Percentiles rank a stretch among this genome's conserved stretches.
These are phyloP conservation scores for Andrena cerasifolii DNA, from an alignment of 1,140 invertebrate genomes.

Conservation along the genomic window DNA sequence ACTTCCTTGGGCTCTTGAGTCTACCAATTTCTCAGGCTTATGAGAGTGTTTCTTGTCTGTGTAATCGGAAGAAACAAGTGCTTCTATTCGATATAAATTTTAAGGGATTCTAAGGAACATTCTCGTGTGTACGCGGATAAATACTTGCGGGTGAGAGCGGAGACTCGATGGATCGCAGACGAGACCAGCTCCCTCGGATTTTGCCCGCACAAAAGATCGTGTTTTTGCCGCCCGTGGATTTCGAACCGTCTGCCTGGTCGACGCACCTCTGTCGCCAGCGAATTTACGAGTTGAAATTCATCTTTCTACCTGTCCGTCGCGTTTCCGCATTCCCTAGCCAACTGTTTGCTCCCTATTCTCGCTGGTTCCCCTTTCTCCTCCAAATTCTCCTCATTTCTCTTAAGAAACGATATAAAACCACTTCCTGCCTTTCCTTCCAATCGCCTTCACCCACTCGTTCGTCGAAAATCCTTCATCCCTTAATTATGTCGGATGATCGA, in stretches of 20 bases:
- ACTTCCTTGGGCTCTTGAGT: no score
- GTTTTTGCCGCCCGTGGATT: conserved; percentile 43
- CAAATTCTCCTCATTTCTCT: background rate
- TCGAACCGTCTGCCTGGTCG: conserved; percentile 24
- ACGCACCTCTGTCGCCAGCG: conserved; percentile 38
- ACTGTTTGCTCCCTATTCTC: background rate
- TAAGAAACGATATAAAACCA: background rate
- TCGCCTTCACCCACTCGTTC: no score
- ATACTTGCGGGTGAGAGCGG: background rate
- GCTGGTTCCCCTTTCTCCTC: no score
- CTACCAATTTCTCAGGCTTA: no score
- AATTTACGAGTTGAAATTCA: conserved; percentile 50
- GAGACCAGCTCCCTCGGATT: conserved; percentile 32
- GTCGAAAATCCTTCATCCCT: no score
- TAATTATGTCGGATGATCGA: background rate
- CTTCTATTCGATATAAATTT: conserved; percentile 17
- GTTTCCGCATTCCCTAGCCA: background rate
- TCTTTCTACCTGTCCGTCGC: conserved; percentile 30
- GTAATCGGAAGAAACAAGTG: no score
- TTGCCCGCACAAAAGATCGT: conserved; percentile 32
- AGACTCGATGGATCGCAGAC: conserved; percentile 18
- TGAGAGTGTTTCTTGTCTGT: no score
- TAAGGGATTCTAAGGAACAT: conserved; percentile 14
- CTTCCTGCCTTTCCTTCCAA: background rate
- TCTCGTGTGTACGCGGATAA: background rate